Evolutionary conservation across 2,888 invertebrate species (phyloP), one percentile per base, ranked within the genome.

Genomic region (Drosophila birchii): DNA sequence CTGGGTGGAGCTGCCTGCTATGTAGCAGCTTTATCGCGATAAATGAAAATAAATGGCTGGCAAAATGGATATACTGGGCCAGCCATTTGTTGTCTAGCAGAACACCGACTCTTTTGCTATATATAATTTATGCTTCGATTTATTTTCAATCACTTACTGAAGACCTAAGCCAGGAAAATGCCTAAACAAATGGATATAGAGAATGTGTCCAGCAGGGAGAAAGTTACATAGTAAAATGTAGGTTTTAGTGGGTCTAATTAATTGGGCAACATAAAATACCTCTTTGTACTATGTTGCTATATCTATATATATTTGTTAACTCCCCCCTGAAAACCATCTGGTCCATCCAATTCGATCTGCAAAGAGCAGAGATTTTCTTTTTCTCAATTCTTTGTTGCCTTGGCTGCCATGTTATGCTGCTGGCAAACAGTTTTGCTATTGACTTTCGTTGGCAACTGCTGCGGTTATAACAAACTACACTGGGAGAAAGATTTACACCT

Each of bases 341-440:
- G 6, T 53, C 11, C 14, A 34, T 12, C 4, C 36, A 9, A 29
- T 23, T 66, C 79, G 57, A 45, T 68, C 49, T 20, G 4, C 26
- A 12, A 14, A 29, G 18, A 32, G 26, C n/a, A 9, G 29, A 3
- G 56, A 29, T n/a, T 6, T 26, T 54, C 26, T 26, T 58, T 64
- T 34, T 34, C 56, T 67, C 54, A 34, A 18, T 58, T 53, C 39
- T 20, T 51, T 58, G 29, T 29, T 43, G 55, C 49, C 61, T 54
- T 54, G 45, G 53, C 63, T 66, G 58, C 44, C 51, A 36, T 71
- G 64, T 64, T 81, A 67, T 64, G 81, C 81, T 68, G 70, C 74
- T 53, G 84, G 79, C 79, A 81, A 81, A 84, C 81, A 81, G 69
- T 79, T 80, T 82, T 75, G 78, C 75, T 78, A 80, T 85, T 85